phyloP scores from a whole-genome alignment of 2,113 vertebrate genomes.

The Arizona elegans region DNA sequence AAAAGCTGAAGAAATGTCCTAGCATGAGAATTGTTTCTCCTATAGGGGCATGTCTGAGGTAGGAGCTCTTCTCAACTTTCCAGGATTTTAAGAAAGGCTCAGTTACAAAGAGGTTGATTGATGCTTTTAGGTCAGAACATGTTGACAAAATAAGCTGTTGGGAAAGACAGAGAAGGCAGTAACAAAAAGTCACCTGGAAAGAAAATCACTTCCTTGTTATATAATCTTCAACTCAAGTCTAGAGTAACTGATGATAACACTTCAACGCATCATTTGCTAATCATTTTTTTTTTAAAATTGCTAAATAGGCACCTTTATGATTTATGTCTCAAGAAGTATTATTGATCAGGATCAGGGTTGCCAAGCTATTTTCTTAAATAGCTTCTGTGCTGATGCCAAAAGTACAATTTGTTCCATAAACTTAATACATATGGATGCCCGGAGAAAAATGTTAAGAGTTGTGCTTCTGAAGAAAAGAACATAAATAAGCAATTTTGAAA shows the following conservation, averaged over 20 bases:
- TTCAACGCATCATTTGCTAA: background rate
- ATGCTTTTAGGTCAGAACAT: background rate
- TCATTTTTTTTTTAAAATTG: background rate
- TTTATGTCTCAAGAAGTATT: background rate
- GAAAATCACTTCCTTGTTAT: background rate
- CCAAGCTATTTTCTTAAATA: background rate
- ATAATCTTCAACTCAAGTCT: background rate
- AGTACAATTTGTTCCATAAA: background rate
- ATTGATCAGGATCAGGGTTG: background rate
- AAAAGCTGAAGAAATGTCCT: background rate
- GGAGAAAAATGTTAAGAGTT: background rate
- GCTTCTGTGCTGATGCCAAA: background rate
- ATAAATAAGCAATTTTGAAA: background rate
- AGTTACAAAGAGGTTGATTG: background rate
- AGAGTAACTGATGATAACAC: background rate
- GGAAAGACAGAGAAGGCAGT: background rate
- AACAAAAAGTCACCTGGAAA: background rate
- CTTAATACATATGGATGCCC: background rate
- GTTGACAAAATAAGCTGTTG: background rate
- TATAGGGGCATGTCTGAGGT: background rate
- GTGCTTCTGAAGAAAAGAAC: background rate
- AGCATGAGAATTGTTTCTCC: background rate
- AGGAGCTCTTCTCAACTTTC: background rate
- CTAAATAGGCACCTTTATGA: background rate
- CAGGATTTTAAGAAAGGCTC: background rate